Evolutionary conservation across 2,113 vertebrate genomes (phyloP).

Genomic region (Origma solitaria): DNA sequence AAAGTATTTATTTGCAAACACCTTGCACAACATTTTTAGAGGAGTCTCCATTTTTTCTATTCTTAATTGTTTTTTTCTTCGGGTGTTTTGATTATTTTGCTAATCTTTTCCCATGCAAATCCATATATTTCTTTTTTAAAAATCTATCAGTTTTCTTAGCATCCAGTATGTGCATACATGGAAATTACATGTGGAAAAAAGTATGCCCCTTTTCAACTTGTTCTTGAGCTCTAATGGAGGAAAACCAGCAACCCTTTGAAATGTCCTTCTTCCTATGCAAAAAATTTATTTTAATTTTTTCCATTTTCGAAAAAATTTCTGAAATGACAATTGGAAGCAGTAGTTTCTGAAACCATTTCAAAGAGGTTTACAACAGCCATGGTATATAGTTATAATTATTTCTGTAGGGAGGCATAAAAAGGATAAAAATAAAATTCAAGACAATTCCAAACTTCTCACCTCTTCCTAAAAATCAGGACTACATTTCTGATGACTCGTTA

Average conservation of each 20-base stretch:
- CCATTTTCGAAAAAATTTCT: not conserved
- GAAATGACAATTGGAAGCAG: not conserved
- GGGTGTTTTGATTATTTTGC: not conserved
- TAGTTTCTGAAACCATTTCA: not conserved
- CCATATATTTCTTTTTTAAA: not conserved
- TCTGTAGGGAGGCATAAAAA: not conserved
- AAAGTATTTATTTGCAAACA: slow-evolving; percentile 1
- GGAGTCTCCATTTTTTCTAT: not conserved
- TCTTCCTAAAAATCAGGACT: not conserved
- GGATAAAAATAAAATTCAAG: not conserved
- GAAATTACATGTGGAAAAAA: not conserved
- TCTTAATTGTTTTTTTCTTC: not conserved
- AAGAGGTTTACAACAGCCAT: not conserved
- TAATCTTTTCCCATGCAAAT: not conserved
- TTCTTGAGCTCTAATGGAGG: not conserved
- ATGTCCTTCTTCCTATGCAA: not conserved
- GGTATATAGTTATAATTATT: not conserved
- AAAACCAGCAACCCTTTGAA: not conserved
- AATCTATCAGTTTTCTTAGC: not conserved
- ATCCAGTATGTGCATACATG: not conserved
- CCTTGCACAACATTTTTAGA: not conserved
- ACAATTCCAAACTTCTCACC: not conserved
- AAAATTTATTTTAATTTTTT: not conserved
- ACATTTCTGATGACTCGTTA: not conserved
- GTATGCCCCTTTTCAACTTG: not conserved